These are phyloP conservation scores for Oscheius sp. DNA, from an alignment of 2,888 invertebrate species.

Conservation along the genomic window DNA sequence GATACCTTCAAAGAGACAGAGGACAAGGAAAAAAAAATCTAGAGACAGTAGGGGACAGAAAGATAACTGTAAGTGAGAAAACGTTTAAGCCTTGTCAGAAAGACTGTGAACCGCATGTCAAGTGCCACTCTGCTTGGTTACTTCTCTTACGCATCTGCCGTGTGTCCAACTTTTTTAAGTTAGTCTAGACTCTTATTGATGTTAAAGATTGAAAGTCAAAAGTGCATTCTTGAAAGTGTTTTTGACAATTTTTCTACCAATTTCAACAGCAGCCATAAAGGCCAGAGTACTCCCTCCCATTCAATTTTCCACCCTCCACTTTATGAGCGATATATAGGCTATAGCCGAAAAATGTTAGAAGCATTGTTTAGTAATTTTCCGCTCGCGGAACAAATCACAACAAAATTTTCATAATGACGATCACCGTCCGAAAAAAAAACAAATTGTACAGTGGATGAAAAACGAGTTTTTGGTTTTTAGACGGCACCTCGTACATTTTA, in stretches of 20 bases:
- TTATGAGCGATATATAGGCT: conserved; percentile 15
- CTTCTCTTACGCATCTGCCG: too few relatives aligned
- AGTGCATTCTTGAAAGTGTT: too few relatives aligned
- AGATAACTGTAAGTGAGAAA: too few relatives aligned
- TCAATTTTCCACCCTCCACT: conserved; percentile 4
- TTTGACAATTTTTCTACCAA: too few relatives aligned
- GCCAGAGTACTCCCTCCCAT: not conserved
- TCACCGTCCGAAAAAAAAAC: not conserved
- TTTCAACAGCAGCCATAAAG: not conserved
- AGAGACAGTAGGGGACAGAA: conserved; percentile 6
- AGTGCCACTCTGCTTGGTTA: too few relatives aligned
- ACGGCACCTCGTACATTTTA: too few relatives aligned
- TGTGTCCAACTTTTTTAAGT: too few relatives aligned
- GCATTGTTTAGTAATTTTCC: conserved; percentile 3
- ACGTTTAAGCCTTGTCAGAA: too few relatives aligned
- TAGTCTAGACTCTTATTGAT: too few relatives aligned
- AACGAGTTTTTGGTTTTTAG: not conserved
- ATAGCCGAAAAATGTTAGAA: not conserved
- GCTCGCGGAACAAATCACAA: not conserved
- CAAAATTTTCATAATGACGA: not conserved
- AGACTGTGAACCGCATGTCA: too few relatives aligned
- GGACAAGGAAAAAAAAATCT: not conserved
- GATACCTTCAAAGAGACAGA: not conserved
- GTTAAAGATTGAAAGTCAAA: too few relatives aligned
- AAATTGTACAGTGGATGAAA: not conserved